Evolutionary conservation across 2,888 invertebrate genomes (phyloP), one percentile per base, ranked within the genome.

Genomic region (Lepidochrysops patricia): DNA sequence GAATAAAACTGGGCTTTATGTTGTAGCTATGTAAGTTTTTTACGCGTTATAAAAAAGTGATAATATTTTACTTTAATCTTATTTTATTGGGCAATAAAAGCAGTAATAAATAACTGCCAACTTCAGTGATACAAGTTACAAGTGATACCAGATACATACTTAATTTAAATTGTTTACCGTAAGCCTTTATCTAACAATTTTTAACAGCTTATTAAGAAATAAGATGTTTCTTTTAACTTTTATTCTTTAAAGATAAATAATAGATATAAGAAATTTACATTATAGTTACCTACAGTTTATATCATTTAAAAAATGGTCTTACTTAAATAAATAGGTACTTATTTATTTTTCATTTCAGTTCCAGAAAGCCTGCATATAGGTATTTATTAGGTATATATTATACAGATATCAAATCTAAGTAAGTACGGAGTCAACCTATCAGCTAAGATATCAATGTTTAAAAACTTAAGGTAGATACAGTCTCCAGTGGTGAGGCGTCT

Each of bases 261-360:
- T 66, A 66, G 64, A 67, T 68, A 66, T 73, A 0, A 29, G 6
- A 29, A 29, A 9, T 75, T 77, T 77, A 79, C 77, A 76, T 69
- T 77, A 73, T 72, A 76, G 80, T 79, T 77, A 80, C 29, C 5
- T 29, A 29, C 6, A n/a, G n/a, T n/a, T 5, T 29, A 29, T 29
- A 7, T 29, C 29, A 29, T n/a, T n/a, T n/a, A n/a, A n/a, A n/a
- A n/a, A n/a, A n/a, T n/a, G n/a, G n/a, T n/a, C n/a, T n/a, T n/a
- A n/a, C n/a, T n/a, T n/a, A n/a, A n/a, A n/a, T n/a, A n/a, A n/a
- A n/a, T n/a, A n/a, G n/a, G n/a, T n/a, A n/a, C n/a, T n/a, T n/a
- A n/a, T n/a, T n/a, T n/a, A n/a, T n/a, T n/a, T n/a, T n/a, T n/a
- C n/a, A n/a, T n/a, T n/a, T n/a, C n/a, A n/a, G n/a, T n/a, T n/a